Evolutionary conservation across 2,888 invertebrate genomes (phyloP), one percentile per base, ranked within the genome.

Genomic region (Entomobrya multifasciata): DNA sequence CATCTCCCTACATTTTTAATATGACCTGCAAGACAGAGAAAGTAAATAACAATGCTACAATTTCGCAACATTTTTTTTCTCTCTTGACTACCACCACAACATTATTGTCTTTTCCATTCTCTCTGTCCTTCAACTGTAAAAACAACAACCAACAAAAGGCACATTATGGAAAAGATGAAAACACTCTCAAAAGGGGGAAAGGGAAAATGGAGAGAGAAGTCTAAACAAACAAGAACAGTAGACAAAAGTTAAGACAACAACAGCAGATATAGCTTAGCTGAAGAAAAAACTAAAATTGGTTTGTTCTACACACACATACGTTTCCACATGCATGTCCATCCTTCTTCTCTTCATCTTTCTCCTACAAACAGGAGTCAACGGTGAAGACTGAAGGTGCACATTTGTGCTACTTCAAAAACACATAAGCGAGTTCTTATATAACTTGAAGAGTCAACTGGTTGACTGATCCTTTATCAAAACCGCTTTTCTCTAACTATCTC

Each of bases 221-320:
- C 60, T 60, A 60, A 60, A 30, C 60, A 60, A 60, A 60, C 60
- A 60, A 15, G 11, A 60, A 25, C 25, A 22, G 60, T 27, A 0
- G 30, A 55, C 0, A 13, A n/a, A 60, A 30, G 25, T 60, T 15
- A 60, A 13, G 27, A 60, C 60, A 60, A 30, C 25, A 27, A 13
- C 27, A 60, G 30, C n/a, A n/a, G n/a, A 60, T 27, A 60, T 15
- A 27, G 20, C n/a, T n/a, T 25, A 60, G 60, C 30, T 6, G 27
- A 15, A 60, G 27, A 27, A 60, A 60, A 60, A 25, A 30, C 60
- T 15, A 15, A 60, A 60, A 60, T 60, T 60, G 60, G 60, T 60
- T 27, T 60, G 60, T 6, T 60, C 60, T n/a, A n/a, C n/a, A n/a
- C n/a, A n/a, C n/a, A n/a, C n/a, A n/a, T n/a, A n/a, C n/a, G n/a